Evolutionary conservation across 2,113 vertebrate genomes (phyloP).

Genomic region (Sorex fumeus): DNA sequence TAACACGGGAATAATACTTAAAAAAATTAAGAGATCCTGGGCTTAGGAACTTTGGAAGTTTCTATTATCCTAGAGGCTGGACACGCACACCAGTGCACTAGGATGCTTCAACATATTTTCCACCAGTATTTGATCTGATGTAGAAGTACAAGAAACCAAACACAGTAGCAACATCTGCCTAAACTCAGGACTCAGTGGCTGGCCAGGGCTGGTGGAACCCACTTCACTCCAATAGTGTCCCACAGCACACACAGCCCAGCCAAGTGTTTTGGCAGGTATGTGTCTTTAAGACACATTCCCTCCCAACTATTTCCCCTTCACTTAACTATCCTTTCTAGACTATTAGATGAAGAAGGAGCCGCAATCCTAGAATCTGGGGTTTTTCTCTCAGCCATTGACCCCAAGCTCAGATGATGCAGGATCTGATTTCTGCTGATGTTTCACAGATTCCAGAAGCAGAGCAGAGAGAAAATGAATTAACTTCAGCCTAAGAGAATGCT

Average conservation of each 20-base stretch:
- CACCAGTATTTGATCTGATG: neutral
- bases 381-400: neutral
- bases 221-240: too few relatives aligned
- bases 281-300: neutral
- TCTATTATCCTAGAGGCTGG: neutral
- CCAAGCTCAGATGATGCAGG: neutral
- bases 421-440: neutral
- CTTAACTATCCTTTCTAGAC: neutral
- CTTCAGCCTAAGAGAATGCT: neutral
- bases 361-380: neutral
- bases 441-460: neutral
- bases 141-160: neutral
- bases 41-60: neutral
- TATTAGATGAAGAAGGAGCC: neutral
- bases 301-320: neutral
- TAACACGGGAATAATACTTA: slow-evolving; percentile 6
- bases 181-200: neutral
- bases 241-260: too few relatives aligned
- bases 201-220: neutral
- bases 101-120: neutral
- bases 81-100: neutral
- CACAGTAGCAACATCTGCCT: neutral
- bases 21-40: slow-evolving; percentile 9
- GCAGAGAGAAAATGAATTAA: neutral
- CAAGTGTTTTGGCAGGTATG: too few relatives aligned